These are phyloP conservation scores for Ichneumoninae sp. DNA, from an alignment of 2,888 invertebrate genomes.

Conservation along the genomic window DNA sequence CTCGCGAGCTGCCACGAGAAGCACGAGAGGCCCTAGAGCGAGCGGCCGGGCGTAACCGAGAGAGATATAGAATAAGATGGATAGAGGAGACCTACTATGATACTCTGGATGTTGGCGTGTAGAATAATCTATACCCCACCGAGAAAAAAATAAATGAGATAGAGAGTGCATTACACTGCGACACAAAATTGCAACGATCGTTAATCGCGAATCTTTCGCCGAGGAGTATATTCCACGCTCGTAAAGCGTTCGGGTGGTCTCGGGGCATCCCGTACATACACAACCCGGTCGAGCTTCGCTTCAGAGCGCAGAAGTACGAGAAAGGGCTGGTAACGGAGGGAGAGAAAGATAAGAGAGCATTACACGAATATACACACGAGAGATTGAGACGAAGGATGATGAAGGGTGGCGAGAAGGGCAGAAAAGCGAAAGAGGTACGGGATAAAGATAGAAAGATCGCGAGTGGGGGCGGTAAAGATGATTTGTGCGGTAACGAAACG, in stretches of 20 bases:
- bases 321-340: slow-evolving; percentile 41
- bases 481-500: slow-evolving; percentile 67
- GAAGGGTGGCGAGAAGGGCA: slow-evolving; percentile 57
- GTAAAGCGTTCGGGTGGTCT: slow-evolving; percentile 69
- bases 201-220: slow-evolving; percentile 71
- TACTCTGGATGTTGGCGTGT: slow-evolving; percentile 36
- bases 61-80: slow-evolving; percentile 29
- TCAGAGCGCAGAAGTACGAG: slow-evolving; percentile 34
- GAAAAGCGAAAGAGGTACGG: slow-evolving; percentile 43
- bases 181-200: slow-evolving; percentile 70
- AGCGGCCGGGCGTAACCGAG: slow-evolving; percentile 22
- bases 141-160: slow-evolving; percentile 44
- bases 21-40: slow-evolving; percentile 58
- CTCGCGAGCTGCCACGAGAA: slow-evolving; percentile 37
- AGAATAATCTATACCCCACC: neutral
- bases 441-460: slow-evolving; percentile 55
- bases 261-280: slow-evolving; percentile 32
- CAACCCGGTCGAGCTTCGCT: neutral
- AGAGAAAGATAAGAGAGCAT: neutral
- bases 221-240: slow-evolving; percentile 65
- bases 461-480: slow-evolving; percentile 54
- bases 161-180: slow-evolving; percentile 57
- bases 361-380: slow-evolving; percentile 21
- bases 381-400: slow-evolving; percentile 62
- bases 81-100: slow-evolving; percentile 20